A percentile compares a stretch with the other conserved stretches of the same genome.
These are phyloP conservation scores for Percina caprodes DNA, from an alignment of 2,113 vertebrate species.

Conservation along the genomic window DNA sequence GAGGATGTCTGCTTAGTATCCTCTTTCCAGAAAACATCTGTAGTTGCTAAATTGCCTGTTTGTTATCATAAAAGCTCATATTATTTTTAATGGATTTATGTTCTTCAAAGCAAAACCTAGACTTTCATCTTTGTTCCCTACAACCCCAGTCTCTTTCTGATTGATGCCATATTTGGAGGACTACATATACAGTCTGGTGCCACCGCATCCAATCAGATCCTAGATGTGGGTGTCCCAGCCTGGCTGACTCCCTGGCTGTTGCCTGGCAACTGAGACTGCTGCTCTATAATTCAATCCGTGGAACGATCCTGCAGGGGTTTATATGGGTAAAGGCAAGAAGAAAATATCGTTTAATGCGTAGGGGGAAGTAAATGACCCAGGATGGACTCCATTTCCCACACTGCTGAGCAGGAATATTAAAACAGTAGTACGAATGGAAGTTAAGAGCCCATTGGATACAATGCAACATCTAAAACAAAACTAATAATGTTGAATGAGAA, in stretches of 20 bases:
- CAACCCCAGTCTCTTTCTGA: constrained; percentile 45
- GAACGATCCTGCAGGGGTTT: constrained; percentile 54
- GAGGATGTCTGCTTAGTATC: constrained; percentile 42
- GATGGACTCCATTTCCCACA: constrained; percentile 67
- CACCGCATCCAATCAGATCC: constrained; percentile 59
- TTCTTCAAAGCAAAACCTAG: constrained; percentile 55
- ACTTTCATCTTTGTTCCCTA: constrained; percentile 62
- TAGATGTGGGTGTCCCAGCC: constrained; percentile 30
- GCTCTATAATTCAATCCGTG: constrained; percentile 58
- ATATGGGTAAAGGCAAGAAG: constrained; percentile 21
- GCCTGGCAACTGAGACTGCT: constrained; percentile 74
- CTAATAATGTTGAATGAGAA: background rate
- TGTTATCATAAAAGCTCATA: constrained; percentile 42
- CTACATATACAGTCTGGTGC: constrained; percentile 18
- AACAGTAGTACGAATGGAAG: background rate
- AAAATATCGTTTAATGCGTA: constrained; percentile 27
- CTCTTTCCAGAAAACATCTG: constrained; percentile 18
- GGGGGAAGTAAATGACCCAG: constrained; percentile 44
- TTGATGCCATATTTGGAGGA: constrained; percentile 37
- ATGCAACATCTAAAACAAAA: background rate
- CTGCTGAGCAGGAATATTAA: constrained; percentile 46
- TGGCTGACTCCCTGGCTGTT: constrained; percentile 56
- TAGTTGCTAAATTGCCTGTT: constrained; percentile 22
- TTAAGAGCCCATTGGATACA: background rate
- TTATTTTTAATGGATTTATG: constrained; percentile 28